These are phyloP conservation scores for Tragelaphus oryx DNA, from an alignment of 2,797 vertebrate genomes.

Conservation along the genomic window DNA sequence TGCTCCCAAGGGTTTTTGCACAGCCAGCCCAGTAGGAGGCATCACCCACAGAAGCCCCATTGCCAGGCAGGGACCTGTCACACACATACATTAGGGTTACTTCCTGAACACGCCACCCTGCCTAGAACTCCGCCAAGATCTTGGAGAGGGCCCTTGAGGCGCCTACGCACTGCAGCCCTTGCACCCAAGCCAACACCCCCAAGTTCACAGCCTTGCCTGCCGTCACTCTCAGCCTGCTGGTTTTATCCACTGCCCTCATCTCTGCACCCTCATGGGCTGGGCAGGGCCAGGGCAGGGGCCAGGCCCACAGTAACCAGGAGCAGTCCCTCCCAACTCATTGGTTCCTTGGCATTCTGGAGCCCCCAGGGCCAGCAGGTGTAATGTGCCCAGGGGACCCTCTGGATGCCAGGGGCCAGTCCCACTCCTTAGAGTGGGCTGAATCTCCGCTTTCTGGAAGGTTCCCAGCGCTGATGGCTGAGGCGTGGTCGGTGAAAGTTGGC, in stretches of 20 bases:
- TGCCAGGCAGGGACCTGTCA: background rate
- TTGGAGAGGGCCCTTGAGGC: background rate
- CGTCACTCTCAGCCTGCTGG: background rate
- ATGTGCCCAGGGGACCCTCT: background rate
- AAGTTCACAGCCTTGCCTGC: background rate
- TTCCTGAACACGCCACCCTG: background rate
- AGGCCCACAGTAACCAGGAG: background rate
- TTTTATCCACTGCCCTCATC: background rate
- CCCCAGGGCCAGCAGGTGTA: background rate
- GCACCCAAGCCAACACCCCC: background rate
- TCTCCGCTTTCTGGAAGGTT: constrained; percentile 18
- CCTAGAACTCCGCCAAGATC: background rate
- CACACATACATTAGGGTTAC: background rate
- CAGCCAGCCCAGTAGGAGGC: background rate
- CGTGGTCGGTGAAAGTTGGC: constrained; percentile 53
- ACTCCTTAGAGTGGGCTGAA: background rate
- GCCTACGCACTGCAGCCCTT: background rate
- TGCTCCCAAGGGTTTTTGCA: background rate
- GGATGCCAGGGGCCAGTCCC: background rate
- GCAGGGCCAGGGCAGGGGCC: background rate
- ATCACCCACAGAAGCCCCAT: no score
- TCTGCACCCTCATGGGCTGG: background rate
- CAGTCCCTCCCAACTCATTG: no score
- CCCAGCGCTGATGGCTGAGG: background rate
- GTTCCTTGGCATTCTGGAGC: background rate